Base-by-base conservation (phyloP, 2,113 vertebrate species). In the Mormoops blainvillei region DNA sequence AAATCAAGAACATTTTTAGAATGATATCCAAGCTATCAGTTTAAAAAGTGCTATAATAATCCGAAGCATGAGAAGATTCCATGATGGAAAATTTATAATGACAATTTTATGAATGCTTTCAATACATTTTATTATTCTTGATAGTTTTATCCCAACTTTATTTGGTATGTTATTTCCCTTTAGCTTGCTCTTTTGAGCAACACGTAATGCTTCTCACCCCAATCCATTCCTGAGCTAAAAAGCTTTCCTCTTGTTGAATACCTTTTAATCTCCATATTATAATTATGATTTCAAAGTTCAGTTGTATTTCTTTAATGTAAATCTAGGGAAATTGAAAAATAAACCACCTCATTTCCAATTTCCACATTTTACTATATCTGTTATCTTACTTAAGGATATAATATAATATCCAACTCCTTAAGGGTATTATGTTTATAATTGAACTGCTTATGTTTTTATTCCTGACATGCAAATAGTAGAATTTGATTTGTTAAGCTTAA, bases 251-350 rank as follows among this genome's bases (percentile, higher is more conserved):
- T 65, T 82, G 41, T 33, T 89, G 45, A 96, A 89, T 67, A 38
- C 19, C 68, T 96, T 95, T 96, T 86, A 96, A 85, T 89, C 12
- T 92, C 38, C 28, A n/a, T 92, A 92, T 76, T 95, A 86, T 56
- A 89, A 85, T 94, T 84, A 90, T 74, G n/a, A 91, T 90, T 93
- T 95, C 71, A 85, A 95, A 67, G 80, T 96, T 88, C 56, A 89
- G 0, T 78, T 88, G 22, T 85, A 92, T 70, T 95, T 97, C 68
- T 93, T 96, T 94, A 94, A 84, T 50, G 19, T 94, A 95, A 95
- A 95, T 85, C 87, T 96, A 95, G 89, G 92, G 70, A 95, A 96
- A 97, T 58, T 91, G 96, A 95, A 97, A 97, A 96, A 33, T 87
- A 96, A 95, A 82, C 65, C 58, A 94, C 48, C 28, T 88, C 52